Percentiles rank a stretch among this genome's conserved stretches.
Evolutionary conservation across 2,113 vertebrate genomes (phyloP).

Genomic region (Labeo catla): DNA sequence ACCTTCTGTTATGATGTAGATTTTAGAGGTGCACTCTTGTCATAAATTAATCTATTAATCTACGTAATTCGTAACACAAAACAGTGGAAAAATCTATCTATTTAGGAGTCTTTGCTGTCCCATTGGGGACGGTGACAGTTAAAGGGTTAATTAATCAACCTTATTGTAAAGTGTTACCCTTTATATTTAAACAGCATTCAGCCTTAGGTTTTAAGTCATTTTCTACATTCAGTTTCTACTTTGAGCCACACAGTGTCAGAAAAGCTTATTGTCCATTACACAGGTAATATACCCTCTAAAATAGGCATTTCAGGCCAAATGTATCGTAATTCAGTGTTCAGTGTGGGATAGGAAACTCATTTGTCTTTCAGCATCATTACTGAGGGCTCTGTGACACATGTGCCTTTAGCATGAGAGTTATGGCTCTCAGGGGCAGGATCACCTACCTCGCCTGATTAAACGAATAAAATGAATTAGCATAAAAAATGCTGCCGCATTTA

Average conservation of each 20-base stretch:
- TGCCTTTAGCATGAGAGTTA: conserved; percentile 48
- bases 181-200: too few species aligned
- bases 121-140: too few species aligned
- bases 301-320: neutral
- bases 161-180: too few species aligned
- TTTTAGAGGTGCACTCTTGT: too few species aligned
- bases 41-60: too few species aligned
- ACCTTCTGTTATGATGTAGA: too few species aligned
- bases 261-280: neutral
- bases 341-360: neutral
- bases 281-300: neutral
- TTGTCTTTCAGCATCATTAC: conserved; percentile 38
- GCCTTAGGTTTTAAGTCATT: too few species aligned
- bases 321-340: neutral
- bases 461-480: conserved; percentile 53
- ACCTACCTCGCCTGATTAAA: conserved; percentile 50
- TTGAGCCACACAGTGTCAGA: neutral
- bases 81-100: too few species aligned
- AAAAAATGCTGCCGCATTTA: conserved; percentile 53
- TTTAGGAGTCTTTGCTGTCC: too few species aligned
- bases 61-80: too few species aligned
- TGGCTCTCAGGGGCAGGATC: conserved; percentile 49
- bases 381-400: conserved; percentile 14
- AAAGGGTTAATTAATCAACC: too few species aligned
- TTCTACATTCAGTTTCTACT: neutral